Base-by-base conservation (phyloP, 2,888 invertebrate species). In the Leptura quadrifasciata region DNA sequence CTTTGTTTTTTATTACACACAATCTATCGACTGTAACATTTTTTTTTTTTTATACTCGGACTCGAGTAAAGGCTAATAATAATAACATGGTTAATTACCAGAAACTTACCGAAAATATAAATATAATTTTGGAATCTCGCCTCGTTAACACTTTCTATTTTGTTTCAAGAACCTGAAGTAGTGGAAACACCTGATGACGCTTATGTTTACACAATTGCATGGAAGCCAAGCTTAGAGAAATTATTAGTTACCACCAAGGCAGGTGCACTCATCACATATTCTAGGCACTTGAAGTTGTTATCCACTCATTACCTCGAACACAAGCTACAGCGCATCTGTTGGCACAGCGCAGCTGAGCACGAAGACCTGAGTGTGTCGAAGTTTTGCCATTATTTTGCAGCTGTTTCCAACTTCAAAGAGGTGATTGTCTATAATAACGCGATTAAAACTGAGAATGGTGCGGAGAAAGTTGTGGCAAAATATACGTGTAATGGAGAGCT, bases 281-380 rank as follows among this genome's bases (percentile, higher is more conserved):
- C 81, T 10, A 74, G 76, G 3, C 78, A 85, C 68, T 78, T 87
- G 47, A 77, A 82, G 55, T 76, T 83, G 4, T 15, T 84, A 39
- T 79, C 77, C 76, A 89, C 89, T 4, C 87, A 92, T 3, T 90
- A 90, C 74, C 86, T 90, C 3, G 90, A 89, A 84, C 92, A 92
- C 67, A 94, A 94, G 89, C 91, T 96, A 27, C 92, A 94, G 84
- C 90, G 91, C 72, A 86, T 95, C 1, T 90, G 89, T 5, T 96
- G 95, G 95, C 95, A 96, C 88, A 95, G 95, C 0, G 89, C 91
- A 67, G 92, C 92, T 79, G 93, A 93, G 0, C 91, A 91, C 0
- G 89, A 89, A 24, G 92, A 92, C 55, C 87, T 88, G 15, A 90
- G 89, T 27, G 27, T 60, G 20, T 79, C 81, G 88, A 90, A 90